Base-by-base conservation (phyloP, 2,113 vertebrate species). In the Romanogobio albipinnatus region DNA sequence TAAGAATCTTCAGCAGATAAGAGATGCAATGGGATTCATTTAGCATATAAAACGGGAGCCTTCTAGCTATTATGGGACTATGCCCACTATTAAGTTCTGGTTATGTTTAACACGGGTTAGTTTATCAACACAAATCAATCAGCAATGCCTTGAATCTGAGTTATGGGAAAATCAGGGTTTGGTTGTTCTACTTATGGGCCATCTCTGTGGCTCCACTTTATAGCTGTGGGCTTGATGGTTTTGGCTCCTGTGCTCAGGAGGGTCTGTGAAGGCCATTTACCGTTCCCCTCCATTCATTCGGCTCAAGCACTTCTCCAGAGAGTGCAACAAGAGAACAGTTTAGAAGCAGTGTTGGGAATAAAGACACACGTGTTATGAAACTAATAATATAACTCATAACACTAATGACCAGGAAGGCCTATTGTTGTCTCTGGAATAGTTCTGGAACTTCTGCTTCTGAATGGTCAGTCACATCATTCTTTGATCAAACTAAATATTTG, bases 201-300 rank as follows among this genome's bases (percentile, higher is more conserved):
- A 62, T 79, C 13, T 26, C 43, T 81, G 61, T n/a, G 61, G 61
- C 62, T 81, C 11, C 24, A 68, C 45, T 81, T 68, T 81, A 68
- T 81, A 36, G 79, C 14, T 66, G 58, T 79, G 77, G 39, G 58
- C 43, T 80, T 68, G 26, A 68, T 36, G 61, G 61, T 68, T 80
- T 29, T 80, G 59, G 59, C 24, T 64, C 7, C n/a, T 19, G n/a
- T n/a, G 59, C 74, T 81, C 59, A 11, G 58, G 14, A 64, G 59
- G 43, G 59, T 64, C 77, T 81, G 79, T 33, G 43, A 81, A 81
- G 79, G 79, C 24, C 26, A 81, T 81, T 81, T 64, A 80, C 59
- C 19, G 4, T 33, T 78, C 39, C 22, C 17, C 79, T 81, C 24
- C 45, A 53, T 68, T 81, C 17, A 81, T 81, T 51, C 79, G 68